phyloP scores from a whole-genome alignment of 2,888 invertebrate genomes.

The Lycia hirtaria region DNA sequence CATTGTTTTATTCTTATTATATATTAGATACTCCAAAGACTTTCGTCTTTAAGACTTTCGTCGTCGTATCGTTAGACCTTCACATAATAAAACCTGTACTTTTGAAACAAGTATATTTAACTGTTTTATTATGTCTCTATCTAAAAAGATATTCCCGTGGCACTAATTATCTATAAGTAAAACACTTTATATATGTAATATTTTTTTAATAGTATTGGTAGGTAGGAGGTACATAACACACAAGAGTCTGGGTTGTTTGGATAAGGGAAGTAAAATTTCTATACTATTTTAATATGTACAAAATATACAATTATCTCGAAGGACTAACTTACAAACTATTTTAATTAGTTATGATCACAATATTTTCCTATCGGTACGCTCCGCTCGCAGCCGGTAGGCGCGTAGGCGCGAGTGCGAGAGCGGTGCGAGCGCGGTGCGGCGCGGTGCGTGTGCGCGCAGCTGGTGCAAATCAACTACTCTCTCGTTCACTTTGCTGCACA shows the following conservation, averaged over 20 bases:
- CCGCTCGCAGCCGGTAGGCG: conserved; percentile 55
- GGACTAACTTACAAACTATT: conserved; percentile 78
- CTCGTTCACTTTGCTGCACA: conserved; percentile 82
- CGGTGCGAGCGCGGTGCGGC: conserved; percentile 58
- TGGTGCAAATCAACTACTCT: conserved; percentile 72
- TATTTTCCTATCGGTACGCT: conserved; percentile 81
- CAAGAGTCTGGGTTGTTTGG: conserved; percentile 84
- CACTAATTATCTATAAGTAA: conserved; percentile 51
- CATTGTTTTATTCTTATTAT: no score
- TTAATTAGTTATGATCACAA: conserved; percentile 84
- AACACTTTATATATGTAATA: conserved; percentile 74
- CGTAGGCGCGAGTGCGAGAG: conserved; percentile 58
- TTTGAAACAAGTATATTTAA: no score
- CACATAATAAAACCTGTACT: no score
- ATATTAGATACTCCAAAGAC: no score
- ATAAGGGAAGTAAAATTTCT: conserved; percentile 85
- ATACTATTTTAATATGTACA: conserved; percentile 86
- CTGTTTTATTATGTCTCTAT: no score
- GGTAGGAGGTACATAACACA: conserved; percentile 86
- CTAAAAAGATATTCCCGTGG: no score
- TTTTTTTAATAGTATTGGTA: conserved; percentile 87
- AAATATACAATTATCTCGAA: conserved; percentile 84
- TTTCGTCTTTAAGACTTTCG: no score
- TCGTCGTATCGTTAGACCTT: no score
- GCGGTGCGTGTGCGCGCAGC: conserved; percentile 61